These are phyloP conservation scores for Frankliniella intonsa DNA, from an alignment of 2,888 invertebrate species.

Conservation along the genomic window DNA sequence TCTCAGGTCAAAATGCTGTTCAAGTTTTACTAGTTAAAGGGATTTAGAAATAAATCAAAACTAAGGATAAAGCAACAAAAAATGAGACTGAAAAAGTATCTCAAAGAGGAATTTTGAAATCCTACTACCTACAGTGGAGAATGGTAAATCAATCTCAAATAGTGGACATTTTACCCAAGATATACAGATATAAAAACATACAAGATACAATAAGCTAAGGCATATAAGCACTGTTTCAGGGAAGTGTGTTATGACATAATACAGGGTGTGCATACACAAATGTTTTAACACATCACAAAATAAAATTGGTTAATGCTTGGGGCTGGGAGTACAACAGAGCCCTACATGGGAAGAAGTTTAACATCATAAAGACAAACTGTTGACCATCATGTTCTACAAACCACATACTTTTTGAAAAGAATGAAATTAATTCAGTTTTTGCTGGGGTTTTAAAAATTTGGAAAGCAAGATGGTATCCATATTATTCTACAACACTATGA, in stretches of 20 bases:
- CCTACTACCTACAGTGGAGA: not conserved
- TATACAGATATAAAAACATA: not conserved
- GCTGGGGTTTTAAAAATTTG: not conserved
- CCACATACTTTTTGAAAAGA: constrained; percentile 13
- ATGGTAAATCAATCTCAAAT: not conserved
- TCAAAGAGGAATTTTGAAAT: not conserved
- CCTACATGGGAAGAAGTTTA: not conserved
- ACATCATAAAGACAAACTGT: not conserved
- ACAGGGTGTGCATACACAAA: not conserved
- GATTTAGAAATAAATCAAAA: not conserved
- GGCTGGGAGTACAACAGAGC: not conserved
- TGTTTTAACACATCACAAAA: not conserved
- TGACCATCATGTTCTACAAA: not conserved
- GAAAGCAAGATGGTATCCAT: not conserved
- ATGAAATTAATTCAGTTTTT: not conserved
- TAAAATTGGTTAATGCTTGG: not conserved
- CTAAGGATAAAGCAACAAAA: not conserved
- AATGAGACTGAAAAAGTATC: not conserved
- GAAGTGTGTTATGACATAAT: not conserved
- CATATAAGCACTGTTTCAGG: not conserved
- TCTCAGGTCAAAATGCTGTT: not conserved
- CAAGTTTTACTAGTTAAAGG: not conserved
- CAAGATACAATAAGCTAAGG: not conserved
- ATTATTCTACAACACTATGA: not conserved
- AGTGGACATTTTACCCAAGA: not conserved